A percentile compares a stretch with the other conserved stretches of the same genome.
These are phyloP conservation scores for Hydroisotoma schaefferi DNA, from an alignment of 2,888 invertebrate species.

Conservation along the genomic window DNA sequence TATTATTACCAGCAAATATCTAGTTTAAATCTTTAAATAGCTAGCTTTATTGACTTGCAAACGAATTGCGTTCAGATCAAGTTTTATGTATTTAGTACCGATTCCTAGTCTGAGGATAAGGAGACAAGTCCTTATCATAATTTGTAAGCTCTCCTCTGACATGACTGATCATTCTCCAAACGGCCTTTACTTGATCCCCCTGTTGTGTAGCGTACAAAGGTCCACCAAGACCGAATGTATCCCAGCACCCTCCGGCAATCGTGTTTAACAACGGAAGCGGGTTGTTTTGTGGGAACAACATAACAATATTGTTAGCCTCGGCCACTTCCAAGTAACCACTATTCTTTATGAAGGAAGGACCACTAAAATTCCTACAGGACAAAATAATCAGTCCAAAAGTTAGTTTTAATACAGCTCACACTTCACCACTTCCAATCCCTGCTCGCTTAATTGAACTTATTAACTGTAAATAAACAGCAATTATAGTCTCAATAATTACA, in stretches of 20 bases:
- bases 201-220: neutral
- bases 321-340: slow-evolving; percentile 40
- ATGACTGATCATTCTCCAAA: neutral
- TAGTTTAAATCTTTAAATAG: too few relatives aligned
- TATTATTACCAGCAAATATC: too few relatives aligned
- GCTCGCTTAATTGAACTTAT: neutral
- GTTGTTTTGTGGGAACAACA: slow-evolving; percentile 5
- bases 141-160: too few relatives aligned
- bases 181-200: neutral
- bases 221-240: neutral
- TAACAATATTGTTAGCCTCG: slow-evolving; percentile 14
- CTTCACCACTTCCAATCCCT: too few relatives aligned
- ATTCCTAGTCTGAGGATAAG: too few relatives aligned
- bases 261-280: neutral
- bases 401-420: neutral
- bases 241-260: neutral
- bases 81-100: too few relatives aligned
- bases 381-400: neutral
- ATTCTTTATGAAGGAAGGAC: slow-evolving; percentile 23
- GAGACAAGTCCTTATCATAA: too few relatives aligned
- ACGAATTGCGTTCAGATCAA: too few relatives aligned
- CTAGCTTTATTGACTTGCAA: too few relatives aligned
- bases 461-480: neutral
- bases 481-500: neutral
- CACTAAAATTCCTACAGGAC: slow-evolving; percentile 13